These are phyloP conservation scores for Norana najaformis DNA, from an alignment of 2,888 invertebrate genomes.

Conservation along the genomic window DNA sequence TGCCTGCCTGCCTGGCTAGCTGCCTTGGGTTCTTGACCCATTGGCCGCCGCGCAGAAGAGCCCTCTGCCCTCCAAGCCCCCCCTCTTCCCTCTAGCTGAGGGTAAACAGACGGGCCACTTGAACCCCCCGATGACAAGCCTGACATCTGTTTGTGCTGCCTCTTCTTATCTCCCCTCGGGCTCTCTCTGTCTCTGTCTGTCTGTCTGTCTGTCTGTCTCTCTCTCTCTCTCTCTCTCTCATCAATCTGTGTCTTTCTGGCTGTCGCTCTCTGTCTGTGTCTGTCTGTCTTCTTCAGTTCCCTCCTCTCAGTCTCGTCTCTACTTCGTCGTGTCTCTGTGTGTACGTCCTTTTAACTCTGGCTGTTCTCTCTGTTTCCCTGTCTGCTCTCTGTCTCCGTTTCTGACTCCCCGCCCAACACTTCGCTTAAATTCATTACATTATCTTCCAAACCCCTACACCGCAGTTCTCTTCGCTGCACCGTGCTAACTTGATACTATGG, in stretches of 20 bases:
- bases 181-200: neutral
- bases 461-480: too few relatives aligned
- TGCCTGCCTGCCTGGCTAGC: neutral
- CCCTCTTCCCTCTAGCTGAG: neutral
- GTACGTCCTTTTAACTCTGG: neutral
- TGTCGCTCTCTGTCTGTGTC: neutral
- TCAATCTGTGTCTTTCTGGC: too few relatives aligned
- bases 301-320: neutral
- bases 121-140: constrained; percentile 13
- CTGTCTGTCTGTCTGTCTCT: neutral
- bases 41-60: neutral
- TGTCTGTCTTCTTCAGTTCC: neutral
- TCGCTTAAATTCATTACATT: too few relatives aligned
- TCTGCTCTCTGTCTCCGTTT: neutral
- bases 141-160: neutral
- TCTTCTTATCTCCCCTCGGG: neutral
- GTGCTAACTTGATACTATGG: too few relatives aligned
- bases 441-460: too few relatives aligned
- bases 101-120: neutral
- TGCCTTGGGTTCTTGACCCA: constrained; percentile 2
- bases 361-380: neutral
- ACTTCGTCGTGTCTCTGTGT: neutral
- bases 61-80: neutral
- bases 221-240: constrained; percentile 15
- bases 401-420: neutral